phyloP scores from a whole-genome alignment of 2,888 invertebrate species.

The Drosophila kuntzei region DNA sequence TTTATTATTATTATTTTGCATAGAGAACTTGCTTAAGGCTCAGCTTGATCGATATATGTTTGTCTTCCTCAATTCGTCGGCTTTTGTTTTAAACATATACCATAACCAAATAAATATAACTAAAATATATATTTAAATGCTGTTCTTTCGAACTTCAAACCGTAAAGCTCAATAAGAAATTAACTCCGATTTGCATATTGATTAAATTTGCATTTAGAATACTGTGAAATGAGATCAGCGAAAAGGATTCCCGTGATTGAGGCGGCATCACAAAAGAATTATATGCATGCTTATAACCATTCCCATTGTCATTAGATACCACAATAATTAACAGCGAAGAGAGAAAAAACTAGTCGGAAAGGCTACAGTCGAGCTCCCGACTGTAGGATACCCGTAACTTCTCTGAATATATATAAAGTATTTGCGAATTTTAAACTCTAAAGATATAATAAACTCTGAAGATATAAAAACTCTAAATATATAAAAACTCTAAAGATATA shows the following conservation, averaged over 20 bases:
- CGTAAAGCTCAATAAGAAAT: slow-evolving; percentile 39
- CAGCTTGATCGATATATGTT: slow-evolving; percentile 64
- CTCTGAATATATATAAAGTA: no score
- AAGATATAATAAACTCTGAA: no score
- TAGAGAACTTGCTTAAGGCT: slow-evolving; percentile 36
- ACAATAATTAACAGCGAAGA: slow-evolving; percentile 39
- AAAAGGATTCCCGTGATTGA: slow-evolving; percentile 27
- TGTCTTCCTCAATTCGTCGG: slow-evolving; percentile 63
- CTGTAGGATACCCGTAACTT: no score
- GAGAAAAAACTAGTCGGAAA: no score
- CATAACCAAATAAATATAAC: slow-evolving; percentile 23
- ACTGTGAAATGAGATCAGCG: slow-evolving; percentile 48
- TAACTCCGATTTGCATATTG: slow-evolving; percentile 50
- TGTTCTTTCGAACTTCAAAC: slow-evolving; percentile 22
- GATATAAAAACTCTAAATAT: no score
- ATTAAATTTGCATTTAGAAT: slow-evolving; percentile 49
- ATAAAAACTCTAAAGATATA: no score
- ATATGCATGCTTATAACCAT: slow-evolving; percentile 36
- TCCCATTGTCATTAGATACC: slow-evolving; percentile 47
- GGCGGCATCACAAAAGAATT: slow-evolving; percentile 57
- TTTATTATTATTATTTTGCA: slow-evolving; percentile 36
- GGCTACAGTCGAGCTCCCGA: no score
- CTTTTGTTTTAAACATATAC: slow-evolving; percentile 38
- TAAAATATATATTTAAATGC: slow-evolving; percentile 21
- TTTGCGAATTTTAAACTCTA: no score